Evolutionary conservation across 2,888 invertebrate species (phyloP), one percentile per base, ranked within the genome.

Genomic region (Ischnus inquisitorius): DNA sequence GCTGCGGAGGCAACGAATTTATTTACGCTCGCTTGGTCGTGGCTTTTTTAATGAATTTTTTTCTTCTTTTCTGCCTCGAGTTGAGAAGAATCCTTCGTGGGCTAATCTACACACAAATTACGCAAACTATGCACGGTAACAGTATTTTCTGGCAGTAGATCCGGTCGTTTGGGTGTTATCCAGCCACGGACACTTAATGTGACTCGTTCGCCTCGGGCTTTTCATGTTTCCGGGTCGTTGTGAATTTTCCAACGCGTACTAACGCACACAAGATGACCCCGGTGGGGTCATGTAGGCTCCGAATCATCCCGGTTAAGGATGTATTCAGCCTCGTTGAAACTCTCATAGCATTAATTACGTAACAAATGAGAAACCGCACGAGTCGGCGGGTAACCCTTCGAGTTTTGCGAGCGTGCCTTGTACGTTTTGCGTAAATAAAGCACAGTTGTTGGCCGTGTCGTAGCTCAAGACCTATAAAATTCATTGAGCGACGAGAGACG

Each of bases 301-400:
- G 34, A 34, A 34, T 34, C 34, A 34, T 3, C 34, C 28, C 43
- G 43, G 80, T 71, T 46, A 60, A 25, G 54, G 75, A 64, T 6
- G n/a, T 28, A 46, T 69, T 41, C 48, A 57, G 22, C 74, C 54
- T 22, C 22, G 62, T 43, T 14, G 62, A 74, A 76, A 80, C 64
- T 39, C 48, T 34, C 54, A 22, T 54, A 22, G 62, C 79, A 62
- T 83, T 85, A 78, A 81, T 83, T 85, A 76, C 79, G 77, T 82
- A 72, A 79, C 76, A 82, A 83, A 84, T 84, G 78, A 72, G 82
- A 79, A 84, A 83, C 62, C 77, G 62, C 28, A 43, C 54, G 46
- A 41, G 43, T 2, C 64, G 28, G 46, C 62, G 48, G 51, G n/a
- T 51, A 19, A 19, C 54, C 10, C 46, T 64, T 39, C 43, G 16